Evolutionary conservation across 2,113 vertebrate genomes (phyloP).

Genomic region (Malaclemys terrapin): DNA sequence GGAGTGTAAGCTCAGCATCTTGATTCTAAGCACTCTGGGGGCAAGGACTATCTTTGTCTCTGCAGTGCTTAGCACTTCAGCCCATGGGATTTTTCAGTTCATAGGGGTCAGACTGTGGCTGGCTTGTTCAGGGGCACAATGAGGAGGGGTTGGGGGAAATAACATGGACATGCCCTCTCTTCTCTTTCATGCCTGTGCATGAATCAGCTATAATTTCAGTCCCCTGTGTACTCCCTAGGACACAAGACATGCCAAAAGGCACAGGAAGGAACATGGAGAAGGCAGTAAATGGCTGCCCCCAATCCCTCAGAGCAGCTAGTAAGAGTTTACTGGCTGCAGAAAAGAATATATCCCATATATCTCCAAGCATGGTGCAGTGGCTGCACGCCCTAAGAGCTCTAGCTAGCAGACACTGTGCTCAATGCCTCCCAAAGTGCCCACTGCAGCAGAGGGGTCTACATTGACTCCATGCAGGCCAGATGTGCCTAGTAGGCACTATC

Average conservation of each 20-base stretch:
- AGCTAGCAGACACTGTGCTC: neutral
- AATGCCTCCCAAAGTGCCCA: neutral
- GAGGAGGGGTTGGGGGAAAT: neutral
- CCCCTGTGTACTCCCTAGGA: neutral
- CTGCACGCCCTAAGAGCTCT: neutral
- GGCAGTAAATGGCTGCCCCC: neutral
- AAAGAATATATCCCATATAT: neutral
- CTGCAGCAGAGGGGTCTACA: neutral
- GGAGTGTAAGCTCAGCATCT: neutral
- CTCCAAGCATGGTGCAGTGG: neutral
- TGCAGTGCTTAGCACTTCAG: neutral
- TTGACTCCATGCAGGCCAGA: neutral
- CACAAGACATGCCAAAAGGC: neutral
- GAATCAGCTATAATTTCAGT: neutral
- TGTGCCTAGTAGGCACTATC: fast-evolving
- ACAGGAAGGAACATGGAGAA: fast-evolving
- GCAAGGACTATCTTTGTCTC: neutral
- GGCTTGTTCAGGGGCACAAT: neutral
- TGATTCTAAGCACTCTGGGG: neutral
- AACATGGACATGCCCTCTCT: fast-evolving
- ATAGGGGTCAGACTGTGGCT: neutral
- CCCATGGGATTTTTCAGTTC: neutral
- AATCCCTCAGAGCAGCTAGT: neutral
- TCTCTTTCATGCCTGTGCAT: neutral
- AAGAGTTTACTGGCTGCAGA: fast-evolving